Conservation (phyloP, 2,113 vertebrate genomes). For the Hypanus sabinus region DNA sequence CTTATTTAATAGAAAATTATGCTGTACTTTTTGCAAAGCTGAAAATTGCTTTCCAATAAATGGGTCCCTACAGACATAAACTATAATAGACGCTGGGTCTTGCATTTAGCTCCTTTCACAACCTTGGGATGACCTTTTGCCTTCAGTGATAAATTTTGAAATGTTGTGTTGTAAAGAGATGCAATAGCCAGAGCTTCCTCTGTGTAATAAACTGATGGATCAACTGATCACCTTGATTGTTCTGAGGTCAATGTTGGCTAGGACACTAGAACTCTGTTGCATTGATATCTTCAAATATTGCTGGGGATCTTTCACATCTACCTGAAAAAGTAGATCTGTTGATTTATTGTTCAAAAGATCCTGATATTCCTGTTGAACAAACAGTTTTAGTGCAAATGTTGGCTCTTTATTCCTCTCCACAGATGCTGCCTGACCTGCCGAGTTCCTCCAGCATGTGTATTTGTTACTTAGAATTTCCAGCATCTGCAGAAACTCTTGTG, state of each 20-base stretch:
- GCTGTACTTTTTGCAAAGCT: neutral
- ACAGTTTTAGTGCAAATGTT: too few relatives aligned
- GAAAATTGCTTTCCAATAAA: neutral
- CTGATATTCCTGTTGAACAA: neutral
- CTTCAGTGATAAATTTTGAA: neutral
- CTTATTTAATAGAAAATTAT: neutral
- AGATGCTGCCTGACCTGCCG: too few relatives aligned
- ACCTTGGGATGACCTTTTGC: neutral
- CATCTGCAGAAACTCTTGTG: too few relatives aligned
- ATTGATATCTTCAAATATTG: neutral
- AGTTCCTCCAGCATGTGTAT: too few relatives aligned
- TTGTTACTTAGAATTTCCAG: too few relatives aligned
- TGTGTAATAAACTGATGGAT: neutral
- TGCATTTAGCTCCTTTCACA: neutral
- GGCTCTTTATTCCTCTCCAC: too few relatives aligned
- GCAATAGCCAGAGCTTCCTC: neutral
- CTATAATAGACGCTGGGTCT: neutral
- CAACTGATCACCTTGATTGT: neutral
- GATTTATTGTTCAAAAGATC: neutral
- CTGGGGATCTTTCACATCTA: neutral
- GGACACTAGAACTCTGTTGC: neutral
- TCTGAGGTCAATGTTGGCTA: neutral
- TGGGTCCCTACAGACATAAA: neutral
- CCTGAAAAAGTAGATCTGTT: neutral
- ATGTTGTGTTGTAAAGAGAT: neutral